Evolutionary conservation across 2,113 vertebrate species (phyloP).

Genomic region (Tenrec ecaudatus): DNA sequence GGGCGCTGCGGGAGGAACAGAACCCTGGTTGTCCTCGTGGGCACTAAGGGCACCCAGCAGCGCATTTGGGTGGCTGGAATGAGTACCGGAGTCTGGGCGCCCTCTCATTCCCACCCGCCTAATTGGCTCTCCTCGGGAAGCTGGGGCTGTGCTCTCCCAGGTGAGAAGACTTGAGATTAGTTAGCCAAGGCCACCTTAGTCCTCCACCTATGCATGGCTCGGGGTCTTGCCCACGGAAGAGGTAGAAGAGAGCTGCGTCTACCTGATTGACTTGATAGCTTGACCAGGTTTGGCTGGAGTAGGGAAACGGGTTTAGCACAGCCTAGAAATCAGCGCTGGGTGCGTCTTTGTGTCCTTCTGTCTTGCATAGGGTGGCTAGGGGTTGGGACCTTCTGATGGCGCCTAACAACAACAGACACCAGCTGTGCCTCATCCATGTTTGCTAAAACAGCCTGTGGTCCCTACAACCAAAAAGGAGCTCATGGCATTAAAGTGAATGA

Average conservation of each 20-base stretch:
- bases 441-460: not conserved
- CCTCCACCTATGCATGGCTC: not conserved
- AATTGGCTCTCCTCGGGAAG: not conserved
- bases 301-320: too few relatives aligned
- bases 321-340: too few relatives aligned
- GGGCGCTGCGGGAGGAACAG: not conserved
- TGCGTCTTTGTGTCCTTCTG: too few relatives aligned
- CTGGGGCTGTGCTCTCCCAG: not conserved
- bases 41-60: slow-evolving; percentile 5
- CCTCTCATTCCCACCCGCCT: not conserved
- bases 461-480: not conserved
- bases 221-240: not conserved
- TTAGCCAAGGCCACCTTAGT: not conserved
- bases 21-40: not conserved
- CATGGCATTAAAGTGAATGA: not conserved
- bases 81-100: not conserved
- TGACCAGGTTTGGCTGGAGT: too few relatives aligned
- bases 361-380: too few relatives aligned
- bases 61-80: not conserved
- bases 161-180: slow-evolving; percentile 10
- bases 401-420: too few relatives aligned
- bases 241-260: too few relatives aligned
- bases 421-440: not conserved
- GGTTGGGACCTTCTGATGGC: too few relatives aligned
- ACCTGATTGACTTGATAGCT: too few relatives aligned